These are phyloP conservation scores for Turritopsis dohrnii DNA, from an alignment of 30 jellyfish, hydroid and myxozoan genomes.

Conservation along the genomic window DNA sequence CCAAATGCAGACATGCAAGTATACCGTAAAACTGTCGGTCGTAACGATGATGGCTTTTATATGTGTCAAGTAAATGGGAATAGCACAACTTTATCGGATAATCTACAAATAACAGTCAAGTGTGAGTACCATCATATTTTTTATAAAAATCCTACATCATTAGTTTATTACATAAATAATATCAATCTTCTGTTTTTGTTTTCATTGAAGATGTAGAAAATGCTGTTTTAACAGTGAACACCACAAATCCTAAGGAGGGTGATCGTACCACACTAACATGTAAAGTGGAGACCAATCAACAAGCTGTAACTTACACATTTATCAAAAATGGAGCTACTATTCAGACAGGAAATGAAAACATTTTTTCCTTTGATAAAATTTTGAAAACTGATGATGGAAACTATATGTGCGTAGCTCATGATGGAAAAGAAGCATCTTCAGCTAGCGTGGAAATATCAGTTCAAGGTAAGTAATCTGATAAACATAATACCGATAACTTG, in stretches of 20 bases:
- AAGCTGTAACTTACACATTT: constrained; percentile 3
- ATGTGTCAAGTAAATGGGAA: background rate
- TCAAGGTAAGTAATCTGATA: background rate
- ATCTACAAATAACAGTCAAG: background rate
- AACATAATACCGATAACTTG: too few species aligned
- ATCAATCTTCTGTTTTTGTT: background rate
- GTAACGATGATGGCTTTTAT: background rate
- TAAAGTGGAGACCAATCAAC: background rate
- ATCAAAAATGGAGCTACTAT: background rate
- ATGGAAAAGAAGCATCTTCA: background rate
- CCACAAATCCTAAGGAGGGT: background rate
- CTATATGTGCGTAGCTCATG: background rate
- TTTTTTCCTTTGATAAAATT: background rate
- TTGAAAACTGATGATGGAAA: background rate
- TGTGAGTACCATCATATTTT: too few species aligned
- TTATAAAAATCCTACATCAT: too few species aligned
- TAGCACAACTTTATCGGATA: background rate
- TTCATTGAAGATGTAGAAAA: background rate
- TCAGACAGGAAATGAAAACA: background rate
- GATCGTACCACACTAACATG: background rate
- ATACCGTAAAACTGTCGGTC: background rate
- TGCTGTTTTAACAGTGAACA: background rate
- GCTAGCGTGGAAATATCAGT: background rate
- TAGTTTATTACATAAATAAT: background rate
- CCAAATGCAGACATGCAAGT: background rate